Evolutionary conservation across 2,797 vertebrate genomes (phyloP).

Genomic region (Acipenser oxyrinchus): DNA sequence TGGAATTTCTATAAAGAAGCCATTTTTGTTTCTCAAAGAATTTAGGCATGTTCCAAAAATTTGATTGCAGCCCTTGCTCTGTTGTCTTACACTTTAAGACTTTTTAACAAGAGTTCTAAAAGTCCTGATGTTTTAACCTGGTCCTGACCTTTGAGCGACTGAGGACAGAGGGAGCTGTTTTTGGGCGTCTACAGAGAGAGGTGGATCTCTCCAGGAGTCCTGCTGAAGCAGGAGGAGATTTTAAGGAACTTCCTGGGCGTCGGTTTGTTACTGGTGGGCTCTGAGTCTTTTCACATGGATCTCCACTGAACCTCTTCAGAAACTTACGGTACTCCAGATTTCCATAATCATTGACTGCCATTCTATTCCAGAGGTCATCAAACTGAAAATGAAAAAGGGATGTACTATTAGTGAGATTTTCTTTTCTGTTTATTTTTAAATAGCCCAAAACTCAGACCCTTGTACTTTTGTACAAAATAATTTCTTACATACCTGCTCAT

Average conservation of each 20-base stretch:
- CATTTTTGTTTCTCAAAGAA: no score
- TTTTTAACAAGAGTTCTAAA: neutral
- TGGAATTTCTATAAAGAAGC: no score
- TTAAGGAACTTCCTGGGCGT: no score
- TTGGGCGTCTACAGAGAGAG: conserved; percentile 15
- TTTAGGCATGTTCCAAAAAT: no score
- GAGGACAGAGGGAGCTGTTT: conserved; percentile 19
- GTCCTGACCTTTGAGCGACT: conserved; percentile 23
- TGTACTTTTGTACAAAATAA: no score
- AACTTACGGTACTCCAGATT: conserved; percentile 47
- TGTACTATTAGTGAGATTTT: no score
- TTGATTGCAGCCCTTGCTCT: no score
- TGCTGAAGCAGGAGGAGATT: neutral
- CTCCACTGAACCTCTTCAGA: conserved; percentile 42
- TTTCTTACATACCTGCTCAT: conserved; percentile 51
- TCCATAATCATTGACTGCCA: conserved; percentile 41
- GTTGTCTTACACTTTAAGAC: no score
- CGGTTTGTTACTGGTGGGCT: neutral
- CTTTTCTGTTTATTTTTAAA: no score
- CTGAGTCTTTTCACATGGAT: neutral
- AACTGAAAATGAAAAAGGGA: conserved; percentile 37
- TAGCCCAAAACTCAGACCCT: no score
- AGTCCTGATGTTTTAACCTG: conserved; percentile 18
- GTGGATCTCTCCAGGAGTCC: neutral
- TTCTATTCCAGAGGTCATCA: conserved; percentile 53